phyloP scores from a whole-genome alignment of 2,797 vertebrate species.

The Fratercula arctica region DNA sequence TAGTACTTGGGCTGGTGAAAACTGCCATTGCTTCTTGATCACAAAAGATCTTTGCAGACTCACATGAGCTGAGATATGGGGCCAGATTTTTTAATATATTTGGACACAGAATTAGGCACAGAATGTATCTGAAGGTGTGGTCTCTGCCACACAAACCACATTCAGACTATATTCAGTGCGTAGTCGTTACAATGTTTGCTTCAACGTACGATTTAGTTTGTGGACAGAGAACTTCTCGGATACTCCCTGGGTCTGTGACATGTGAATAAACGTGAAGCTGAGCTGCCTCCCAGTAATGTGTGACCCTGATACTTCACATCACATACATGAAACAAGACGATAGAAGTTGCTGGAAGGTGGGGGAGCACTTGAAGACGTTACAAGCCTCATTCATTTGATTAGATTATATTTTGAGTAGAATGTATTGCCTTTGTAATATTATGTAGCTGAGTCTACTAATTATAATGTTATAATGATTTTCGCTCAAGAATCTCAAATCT shows the following conservation, averaged over 20 bases:
- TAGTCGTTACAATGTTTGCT: neutral
- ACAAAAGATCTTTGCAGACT: neutral
- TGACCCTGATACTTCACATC: constrained; percentile 27
- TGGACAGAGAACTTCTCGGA: neutral
- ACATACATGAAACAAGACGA: neutral
- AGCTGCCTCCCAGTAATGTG: neutral
- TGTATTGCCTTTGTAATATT: neutral
- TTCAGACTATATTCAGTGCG: neutral
- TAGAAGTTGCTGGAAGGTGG: neutral
- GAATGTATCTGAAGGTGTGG: neutral
- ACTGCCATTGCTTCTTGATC: neutral
- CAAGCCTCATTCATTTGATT: neutral
- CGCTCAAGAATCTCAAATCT: neutral
- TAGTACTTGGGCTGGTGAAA: neutral
- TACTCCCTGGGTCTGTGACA: neutral
- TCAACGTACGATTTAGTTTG: neutral
- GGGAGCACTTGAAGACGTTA: neutral
- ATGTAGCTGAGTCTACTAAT: neutral
- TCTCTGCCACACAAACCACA: neutral
- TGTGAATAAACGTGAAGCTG: neutral
- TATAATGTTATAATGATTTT: neutral
- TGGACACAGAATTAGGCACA: neutral
- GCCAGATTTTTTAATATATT: neutral
- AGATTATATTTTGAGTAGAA: neutral
- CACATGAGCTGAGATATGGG: fast-evolving